A percentile compares a stretch with the other conserved stretches of the same genome.
Evolutionary conservation across 2,888 invertebrate species (phyloP).

Genomic region (Cecidostiba fungosa): DNA sequence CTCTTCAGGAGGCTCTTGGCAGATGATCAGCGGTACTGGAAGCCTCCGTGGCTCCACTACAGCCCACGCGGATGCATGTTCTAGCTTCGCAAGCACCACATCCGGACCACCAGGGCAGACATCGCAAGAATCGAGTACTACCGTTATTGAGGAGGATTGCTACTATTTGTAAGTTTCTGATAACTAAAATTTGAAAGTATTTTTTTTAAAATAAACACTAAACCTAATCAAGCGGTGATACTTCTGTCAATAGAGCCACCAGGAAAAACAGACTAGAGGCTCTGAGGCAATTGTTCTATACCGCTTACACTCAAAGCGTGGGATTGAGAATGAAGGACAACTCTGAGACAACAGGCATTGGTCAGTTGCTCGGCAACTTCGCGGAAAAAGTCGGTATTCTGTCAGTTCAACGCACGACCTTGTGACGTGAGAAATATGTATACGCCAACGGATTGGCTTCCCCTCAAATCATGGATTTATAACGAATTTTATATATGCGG

Average conservation of each 20-base stretch:
- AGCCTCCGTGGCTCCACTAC: constrained; percentile 83
- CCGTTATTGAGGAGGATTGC: constrained; percentile 79
- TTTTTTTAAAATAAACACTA: background rate
- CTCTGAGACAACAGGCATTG: constrained; percentile 80
- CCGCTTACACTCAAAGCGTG: constrained; percentile 82
- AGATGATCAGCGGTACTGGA: constrained; percentile 86
- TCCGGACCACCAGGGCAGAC: constrained; percentile 76
- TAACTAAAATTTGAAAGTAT: background rate
- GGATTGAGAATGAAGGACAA: constrained; percentile 82
- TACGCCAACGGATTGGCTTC: constrained; percentile 4
- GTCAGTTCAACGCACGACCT: constrained; percentile 77
- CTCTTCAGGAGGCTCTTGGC: constrained; percentile 85
- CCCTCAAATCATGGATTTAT: constrained; percentile 47
- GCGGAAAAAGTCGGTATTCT: constrained; percentile 83
- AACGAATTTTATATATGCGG: constrained; percentile 26
- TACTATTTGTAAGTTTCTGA: constrained; percentile 37
- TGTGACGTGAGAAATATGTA: constrained; percentile 71
- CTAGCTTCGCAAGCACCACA: constrained; percentile 43
- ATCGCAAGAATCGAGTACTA: constrained; percentile 80
- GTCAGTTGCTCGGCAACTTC: constrained; percentile 82
- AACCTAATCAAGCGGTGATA: background rate
- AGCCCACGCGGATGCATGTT: constrained; percentile 18
- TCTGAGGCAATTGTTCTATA: constrained; percentile 83
- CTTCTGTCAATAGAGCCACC: constrained; percentile 76
- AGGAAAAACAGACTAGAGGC: constrained; percentile 81